Percentiles rank a stretch among this genome's conserved stretches.
These are phyloP conservation scores for Scaptomyza tumidula DNA, from an alignment of 2,888 invertebrate genomes.

Conservation along the genomic window DNA sequence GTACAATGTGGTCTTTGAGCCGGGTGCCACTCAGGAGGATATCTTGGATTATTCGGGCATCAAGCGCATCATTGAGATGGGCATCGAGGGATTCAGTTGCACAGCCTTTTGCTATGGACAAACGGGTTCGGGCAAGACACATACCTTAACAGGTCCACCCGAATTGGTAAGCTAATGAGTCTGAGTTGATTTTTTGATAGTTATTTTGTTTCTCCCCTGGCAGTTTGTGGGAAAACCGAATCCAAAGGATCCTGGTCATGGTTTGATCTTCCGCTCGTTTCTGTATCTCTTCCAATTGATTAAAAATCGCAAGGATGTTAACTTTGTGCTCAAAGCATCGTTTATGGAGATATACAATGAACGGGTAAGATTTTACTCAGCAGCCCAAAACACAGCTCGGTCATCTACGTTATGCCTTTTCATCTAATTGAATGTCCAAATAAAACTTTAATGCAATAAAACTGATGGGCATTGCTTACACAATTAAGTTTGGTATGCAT, in stretches of 20 bases:
- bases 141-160: conserved; percentile 96
- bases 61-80: conserved; percentile 96
- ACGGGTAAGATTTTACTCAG: conserved; percentile 88
- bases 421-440: conserved; percentile 39
- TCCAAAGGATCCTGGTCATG: conserved; percentile 90
- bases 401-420: conserved; percentile 20
- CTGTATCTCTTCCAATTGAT: conserved; percentile 94
- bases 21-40: conserved; percentile 92
- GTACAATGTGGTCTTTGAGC: conserved; percentile 96
- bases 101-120: conserved; percentile 98
- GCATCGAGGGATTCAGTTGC: conserved; percentile 96
- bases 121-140: conserved; percentile 98
- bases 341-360: conserved; percentile 98
- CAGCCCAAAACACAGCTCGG: background rate
- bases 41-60: conserved; percentile 95
- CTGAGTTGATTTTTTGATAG: background rate
- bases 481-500: conserved; percentile 36
- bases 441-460: conserved; percentile 33
- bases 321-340: conserved; percentile 95
- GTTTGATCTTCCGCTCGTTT: conserved; percentile 95
- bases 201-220: conserved; percentile 13
- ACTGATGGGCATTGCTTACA: conserved; percentile 28
- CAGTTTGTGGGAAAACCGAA: conserved; percentile 89
- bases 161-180: conserved; percentile 87
- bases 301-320: conserved; percentile 90